Evolutionary conservation across 2,113 vertebrate species (phyloP).

Genomic region (Eurypyga helias): DNA sequence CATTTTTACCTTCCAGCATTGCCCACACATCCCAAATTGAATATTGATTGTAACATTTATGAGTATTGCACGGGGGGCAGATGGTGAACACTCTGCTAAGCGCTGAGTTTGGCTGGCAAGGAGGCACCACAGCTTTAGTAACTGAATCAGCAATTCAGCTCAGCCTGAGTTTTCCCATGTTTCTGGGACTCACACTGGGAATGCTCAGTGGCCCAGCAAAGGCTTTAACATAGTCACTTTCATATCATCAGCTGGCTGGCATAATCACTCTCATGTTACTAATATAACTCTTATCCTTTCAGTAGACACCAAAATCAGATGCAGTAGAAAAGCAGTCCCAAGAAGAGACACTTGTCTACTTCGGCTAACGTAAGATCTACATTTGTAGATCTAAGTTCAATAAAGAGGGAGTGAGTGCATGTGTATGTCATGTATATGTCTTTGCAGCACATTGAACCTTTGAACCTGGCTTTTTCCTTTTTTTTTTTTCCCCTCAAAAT

Average conservation of each 20-base stretch:
- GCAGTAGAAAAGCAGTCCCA: neutral
- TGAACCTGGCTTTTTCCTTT: neutral
- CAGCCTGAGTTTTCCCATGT: neutral
- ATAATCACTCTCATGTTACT: neutral
- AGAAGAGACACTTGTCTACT: neutral
- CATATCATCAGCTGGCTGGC: neutral
- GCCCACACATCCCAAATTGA: constrained; percentile 16
- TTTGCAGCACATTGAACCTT: neutral
- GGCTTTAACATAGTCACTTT: neutral
- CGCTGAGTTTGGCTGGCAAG: neutral
- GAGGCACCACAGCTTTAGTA: neutral
- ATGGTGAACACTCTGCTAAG: neutral
- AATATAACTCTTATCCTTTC: neutral
- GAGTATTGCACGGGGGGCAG: neutral
- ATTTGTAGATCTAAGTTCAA: neutral
- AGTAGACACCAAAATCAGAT: neutral
- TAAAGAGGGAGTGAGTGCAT: neutral
- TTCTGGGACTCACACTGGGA: neutral
- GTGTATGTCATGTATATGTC: neutral
- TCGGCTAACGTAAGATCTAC: neutral
- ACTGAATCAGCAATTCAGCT: neutral
- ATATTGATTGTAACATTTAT: constrained; percentile 20
- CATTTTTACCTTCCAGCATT: constrained; percentile 34
- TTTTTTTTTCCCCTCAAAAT: neutral
- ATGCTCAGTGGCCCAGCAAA: neutral